phyloP scores from a whole-genome alignment of 1,140 invertebrate genomes.

The Drosophila kepulauana region DNA sequence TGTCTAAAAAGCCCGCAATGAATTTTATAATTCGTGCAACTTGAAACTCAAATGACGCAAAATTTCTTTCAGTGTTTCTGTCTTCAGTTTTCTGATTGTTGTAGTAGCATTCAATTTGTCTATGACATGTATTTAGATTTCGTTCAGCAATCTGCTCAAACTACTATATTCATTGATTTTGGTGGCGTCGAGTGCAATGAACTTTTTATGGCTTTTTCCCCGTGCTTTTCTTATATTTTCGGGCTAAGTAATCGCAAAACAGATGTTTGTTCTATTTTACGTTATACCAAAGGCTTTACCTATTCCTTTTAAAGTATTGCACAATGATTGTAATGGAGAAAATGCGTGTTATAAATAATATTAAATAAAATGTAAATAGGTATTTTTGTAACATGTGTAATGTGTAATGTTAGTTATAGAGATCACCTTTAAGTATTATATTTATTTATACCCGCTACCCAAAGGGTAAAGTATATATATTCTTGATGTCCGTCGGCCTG shows the following conservation, averaged over 20 bases:
- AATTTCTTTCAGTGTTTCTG: conserved; percentile 63
- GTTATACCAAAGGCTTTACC: not conserved
- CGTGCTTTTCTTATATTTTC: conserved; percentile 6
- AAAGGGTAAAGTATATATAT: too few relatives aligned
- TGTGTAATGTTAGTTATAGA: too few relatives aligned
- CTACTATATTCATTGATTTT: conserved; percentile 37
- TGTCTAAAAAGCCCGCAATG: conserved; percentile 60
- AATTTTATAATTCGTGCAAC: conserved; percentile 60
- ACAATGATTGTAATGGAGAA: too few relatives aligned
- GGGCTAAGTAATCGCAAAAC: conserved; percentile 1
- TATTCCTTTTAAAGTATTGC: too few relatives aligned
- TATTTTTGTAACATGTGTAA: too few relatives aligned
- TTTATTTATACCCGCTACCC: too few relatives aligned
- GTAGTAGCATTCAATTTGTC: conserved; percentile 24
- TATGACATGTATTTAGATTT: conserved; percentile 67
- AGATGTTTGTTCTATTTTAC: conserved; percentile 5
- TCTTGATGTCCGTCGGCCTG: too few relatives aligned
- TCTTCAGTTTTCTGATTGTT: conserved; percentile 22
- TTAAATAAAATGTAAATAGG: too few relatives aligned
- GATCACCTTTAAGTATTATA: too few relatives aligned
- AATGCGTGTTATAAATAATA: too few relatives aligned
- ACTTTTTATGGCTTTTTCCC: conserved; percentile 54
- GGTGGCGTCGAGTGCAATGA: conserved; percentile 63
- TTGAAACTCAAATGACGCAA: conserved; percentile 52
- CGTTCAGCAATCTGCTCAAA: conserved; percentile 38